Percentiles rank a stretch among this genome's conserved stretches.
These are phyloP conservation scores for Muricea muricata DNA, from an alignment of 92 coral and sea anemone genomes.

Conservation along the genomic window DNA sequence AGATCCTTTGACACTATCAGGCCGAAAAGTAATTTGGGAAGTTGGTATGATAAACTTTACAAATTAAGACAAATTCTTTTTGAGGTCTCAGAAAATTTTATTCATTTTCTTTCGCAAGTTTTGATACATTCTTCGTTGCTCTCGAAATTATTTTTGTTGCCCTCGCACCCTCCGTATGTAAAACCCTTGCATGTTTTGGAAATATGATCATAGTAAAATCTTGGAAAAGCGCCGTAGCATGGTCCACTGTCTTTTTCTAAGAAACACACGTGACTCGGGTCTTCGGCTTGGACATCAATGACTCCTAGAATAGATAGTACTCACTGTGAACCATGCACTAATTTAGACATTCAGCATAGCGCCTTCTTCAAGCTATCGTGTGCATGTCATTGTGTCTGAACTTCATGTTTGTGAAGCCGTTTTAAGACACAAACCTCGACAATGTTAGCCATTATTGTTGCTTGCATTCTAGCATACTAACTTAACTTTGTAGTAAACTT, in stretches of 20 bases:
- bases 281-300: neutral
- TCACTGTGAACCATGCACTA: too few relatives aligned
- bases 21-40: too few relatives aligned
- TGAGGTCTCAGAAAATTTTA: neutral
- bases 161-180: slow-evolving; percentile 33
- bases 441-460: too few relatives aligned
- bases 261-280: neutral
- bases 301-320: neutral
- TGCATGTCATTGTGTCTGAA: too few relatives aligned
- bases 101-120: neutral
- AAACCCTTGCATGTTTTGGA: slow-evolving; percentile 21
- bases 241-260: slow-evolving; percentile 24
- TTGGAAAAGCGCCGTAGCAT: slow-evolving; percentile 26
- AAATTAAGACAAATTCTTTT: too few relatives aligned
- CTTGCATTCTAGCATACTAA: too few relatives aligned
- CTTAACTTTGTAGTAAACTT: neutral
- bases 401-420: too few relatives aligned
- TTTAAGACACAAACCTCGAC: too few relatives aligned
- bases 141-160: slow-evolving; percentile 31
- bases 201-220: slow-evolving; percentile 20
- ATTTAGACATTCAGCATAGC: too few relatives aligned
- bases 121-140: neutral
- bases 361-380: too few relatives aligned
- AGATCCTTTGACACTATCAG: too few relatives aligned
- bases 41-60: too few relatives aligned